A percentile compares a stretch with the other conserved stretches of the same genome.
phyloP scores from a whole-genome alignment of 2,888 invertebrate genomes.

The Schizotus pectinicornis region DNA sequence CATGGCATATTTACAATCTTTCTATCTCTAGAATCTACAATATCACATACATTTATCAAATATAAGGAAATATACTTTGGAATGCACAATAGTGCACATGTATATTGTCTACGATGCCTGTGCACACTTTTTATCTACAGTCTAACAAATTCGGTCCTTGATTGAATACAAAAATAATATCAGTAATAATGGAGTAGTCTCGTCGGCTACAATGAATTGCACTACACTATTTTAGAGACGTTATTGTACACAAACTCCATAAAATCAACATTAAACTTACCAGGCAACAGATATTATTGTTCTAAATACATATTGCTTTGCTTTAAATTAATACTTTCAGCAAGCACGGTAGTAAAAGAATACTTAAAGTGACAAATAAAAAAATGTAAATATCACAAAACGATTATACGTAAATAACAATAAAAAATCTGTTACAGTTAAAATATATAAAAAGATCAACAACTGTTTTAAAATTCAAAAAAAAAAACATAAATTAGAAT shows the following conservation, averaged over 20 bases:
- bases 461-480: conserved; percentile 11
- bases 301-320: conserved; percentile 46
- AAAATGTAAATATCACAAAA: conserved; percentile 14
- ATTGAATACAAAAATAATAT: conserved; percentile 47
- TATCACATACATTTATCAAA: conserved; percentile 58
- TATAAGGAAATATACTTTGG: conserved; percentile 54
- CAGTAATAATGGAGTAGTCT: conserved; percentile 34
- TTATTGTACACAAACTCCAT: conserved; percentile 32
- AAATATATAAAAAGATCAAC: conserved; percentile 15
- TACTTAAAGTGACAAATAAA: conserved; percentile 18
- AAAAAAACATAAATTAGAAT: conserved; percentile 7
- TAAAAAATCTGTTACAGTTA: conserved; percentile 3
- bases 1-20: conserved; percentile 50
- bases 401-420: background rate
- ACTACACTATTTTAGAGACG: conserved; percentile 29
- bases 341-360: conserved; percentile 20
- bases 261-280: conserved; percentile 26
- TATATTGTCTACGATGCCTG: conserved; percentile 55
- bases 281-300: conserved; percentile 43
- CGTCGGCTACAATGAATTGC: conserved; percentile 26
- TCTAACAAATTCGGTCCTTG: conserved; percentile 38
- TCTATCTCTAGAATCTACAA: conserved; percentile 46
- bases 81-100: conserved; percentile 54
- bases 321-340: conserved; percentile 35
- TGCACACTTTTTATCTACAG: conserved; percentile 40